Conservation (phyloP, 2,888 invertebrate species). For the Caenorhabditis sp. region DNA sequence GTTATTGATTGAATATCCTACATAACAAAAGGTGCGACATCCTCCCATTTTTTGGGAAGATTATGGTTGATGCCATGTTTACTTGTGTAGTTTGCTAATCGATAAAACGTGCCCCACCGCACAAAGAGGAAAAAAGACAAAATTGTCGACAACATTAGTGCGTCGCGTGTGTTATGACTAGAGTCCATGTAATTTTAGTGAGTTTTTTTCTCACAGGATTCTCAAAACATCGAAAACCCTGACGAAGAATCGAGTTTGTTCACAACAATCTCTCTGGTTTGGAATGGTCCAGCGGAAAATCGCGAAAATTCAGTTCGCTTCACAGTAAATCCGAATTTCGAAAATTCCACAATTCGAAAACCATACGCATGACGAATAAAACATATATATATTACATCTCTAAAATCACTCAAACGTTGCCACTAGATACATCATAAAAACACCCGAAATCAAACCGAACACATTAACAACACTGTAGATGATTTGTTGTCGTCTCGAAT, state of each 20-base stretch:
- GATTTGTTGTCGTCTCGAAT: conserved; percentile 23
- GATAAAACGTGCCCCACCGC: too few relatives aligned
- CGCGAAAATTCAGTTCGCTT: not conserved
- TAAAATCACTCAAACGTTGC: conserved; percentile 19
- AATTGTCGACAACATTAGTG: too few relatives aligned
- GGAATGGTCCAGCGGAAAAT: not conserved
- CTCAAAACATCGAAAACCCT: too few relatives aligned
- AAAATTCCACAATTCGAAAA: not conserved
- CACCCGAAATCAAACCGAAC: conserved; percentile 16
- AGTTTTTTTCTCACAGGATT: too few relatives aligned
- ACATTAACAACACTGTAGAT: conserved; percentile 19
- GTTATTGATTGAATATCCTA: too few relatives aligned
- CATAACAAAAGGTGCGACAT: too few relatives aligned
- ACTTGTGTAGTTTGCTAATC: too few relatives aligned
- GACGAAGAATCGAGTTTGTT: not conserved
- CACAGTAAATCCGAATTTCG: not conserved
- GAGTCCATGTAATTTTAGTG: too few relatives aligned
- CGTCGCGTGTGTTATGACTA: too few relatives aligned
- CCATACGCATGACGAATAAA: not conserved
- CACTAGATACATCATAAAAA: conserved; percentile 35
- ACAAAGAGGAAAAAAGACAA: too few relatives aligned
- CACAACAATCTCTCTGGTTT: not conserved
- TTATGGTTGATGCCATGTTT: too few relatives aligned
- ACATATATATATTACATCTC: not conserved
- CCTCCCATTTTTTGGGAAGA: too few relatives aligned